Conservation (phyloP, 2,797 vertebrate genomes). For the Ctenopoma kingsleyae region DNA sequence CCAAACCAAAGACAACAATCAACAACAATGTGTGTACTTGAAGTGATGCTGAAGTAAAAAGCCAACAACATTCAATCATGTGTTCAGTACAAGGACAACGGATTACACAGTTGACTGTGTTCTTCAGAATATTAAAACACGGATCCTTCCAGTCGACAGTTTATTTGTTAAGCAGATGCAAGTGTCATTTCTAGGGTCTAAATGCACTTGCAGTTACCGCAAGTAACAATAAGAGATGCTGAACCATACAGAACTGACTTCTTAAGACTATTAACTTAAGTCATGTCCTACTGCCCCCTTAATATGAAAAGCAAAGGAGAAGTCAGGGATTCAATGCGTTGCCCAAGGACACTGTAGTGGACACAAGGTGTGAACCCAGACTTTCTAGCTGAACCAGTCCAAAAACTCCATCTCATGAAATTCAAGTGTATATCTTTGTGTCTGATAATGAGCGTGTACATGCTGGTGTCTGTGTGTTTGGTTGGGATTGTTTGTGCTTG, state of each 20-base stretch:
- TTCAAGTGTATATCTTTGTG: conserved; percentile 17
- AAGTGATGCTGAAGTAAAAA: neutral
- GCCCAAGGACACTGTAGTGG: conserved; percentile 19
- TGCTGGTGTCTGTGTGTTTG: conserved; percentile 5
- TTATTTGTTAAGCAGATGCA: neutral
- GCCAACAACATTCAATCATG: neutral
- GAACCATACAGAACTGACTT: conserved; percentile 12
- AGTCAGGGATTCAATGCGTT: conserved; percentile 10
- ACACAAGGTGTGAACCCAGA: conserved; percentile 15
- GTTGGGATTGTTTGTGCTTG: conserved; percentile 12
- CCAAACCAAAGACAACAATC: neutral
- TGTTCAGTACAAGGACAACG: neutral
- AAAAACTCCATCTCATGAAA: conserved; percentile 37
- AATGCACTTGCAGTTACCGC: neutral
- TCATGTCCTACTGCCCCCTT: neutral
- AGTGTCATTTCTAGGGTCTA: neutral
- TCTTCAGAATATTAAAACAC: neutral
- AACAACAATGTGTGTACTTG: neutral
- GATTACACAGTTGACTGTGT: neutral
- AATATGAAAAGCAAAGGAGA: conserved; percentile 3
- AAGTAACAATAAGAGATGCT: neutral
- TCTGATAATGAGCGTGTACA: conserved; percentile 2
- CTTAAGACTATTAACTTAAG: neutral
- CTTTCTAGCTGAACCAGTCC: conserved; percentile 1
- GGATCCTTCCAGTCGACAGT: conserved; percentile 1